phyloP scores from a whole-genome alignment of 2,113 vertebrate genomes.

The Hiodon alosoides region DNA sequence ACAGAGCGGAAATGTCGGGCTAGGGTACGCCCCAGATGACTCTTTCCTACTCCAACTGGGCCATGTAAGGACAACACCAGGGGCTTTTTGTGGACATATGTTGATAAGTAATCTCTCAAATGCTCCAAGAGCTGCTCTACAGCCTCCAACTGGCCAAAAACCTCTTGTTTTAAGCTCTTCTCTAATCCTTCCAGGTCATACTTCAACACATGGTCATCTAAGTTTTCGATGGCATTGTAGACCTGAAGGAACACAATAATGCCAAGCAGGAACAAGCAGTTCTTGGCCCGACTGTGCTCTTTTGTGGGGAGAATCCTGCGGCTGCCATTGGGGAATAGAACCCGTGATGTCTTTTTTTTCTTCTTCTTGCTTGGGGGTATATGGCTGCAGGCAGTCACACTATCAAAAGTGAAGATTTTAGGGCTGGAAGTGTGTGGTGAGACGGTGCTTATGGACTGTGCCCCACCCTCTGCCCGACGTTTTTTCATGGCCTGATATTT shows the following conservation, averaged over 20 bases:
- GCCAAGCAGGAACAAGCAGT: slow-evolving; percentile 67
- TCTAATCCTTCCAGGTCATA: slow-evolving; percentile 75
- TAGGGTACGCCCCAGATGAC: slow-evolving; percentile 70
- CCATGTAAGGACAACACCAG: slow-evolving; percentile 73
- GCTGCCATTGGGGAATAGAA: slow-evolving; percentile 65
- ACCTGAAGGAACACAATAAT: slow-evolving; percentile 75
- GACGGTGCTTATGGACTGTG: slow-evolving; percentile 19
- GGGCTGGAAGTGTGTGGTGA: slow-evolving; percentile 33
- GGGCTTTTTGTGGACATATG: slow-evolving; percentile 72
- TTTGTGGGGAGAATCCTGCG: slow-evolving; percentile 60
- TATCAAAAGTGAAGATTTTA: slow-evolving; percentile 66
- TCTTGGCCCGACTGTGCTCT: slow-evolving; percentile 68
- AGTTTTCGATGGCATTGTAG: slow-evolving; percentile 80
- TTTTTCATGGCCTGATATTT: slow-evolving; percentile 53
- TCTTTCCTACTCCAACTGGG: slow-evolving; percentile 73
- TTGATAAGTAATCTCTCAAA: slow-evolving; percentile 72
- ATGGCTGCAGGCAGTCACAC: neutral
- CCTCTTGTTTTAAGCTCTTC: slow-evolving; percentile 66
- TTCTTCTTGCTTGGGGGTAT: slow-evolving; percentile 47
- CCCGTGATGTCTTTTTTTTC: slow-evolving; percentile 54
- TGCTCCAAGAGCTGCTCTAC: slow-evolving; percentile 57
- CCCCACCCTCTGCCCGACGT: slow-evolving; percentile 28
- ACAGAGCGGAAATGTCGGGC: slow-evolving; percentile 69
- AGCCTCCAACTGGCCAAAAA: slow-evolving; percentile 68
- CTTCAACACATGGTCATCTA: slow-evolving; percentile 74